These are phyloP conservation scores for Hippocampus barbouri DNA, from an alignment of 2,113 vertebrate genomes.

Conservation along the genomic window DNA sequence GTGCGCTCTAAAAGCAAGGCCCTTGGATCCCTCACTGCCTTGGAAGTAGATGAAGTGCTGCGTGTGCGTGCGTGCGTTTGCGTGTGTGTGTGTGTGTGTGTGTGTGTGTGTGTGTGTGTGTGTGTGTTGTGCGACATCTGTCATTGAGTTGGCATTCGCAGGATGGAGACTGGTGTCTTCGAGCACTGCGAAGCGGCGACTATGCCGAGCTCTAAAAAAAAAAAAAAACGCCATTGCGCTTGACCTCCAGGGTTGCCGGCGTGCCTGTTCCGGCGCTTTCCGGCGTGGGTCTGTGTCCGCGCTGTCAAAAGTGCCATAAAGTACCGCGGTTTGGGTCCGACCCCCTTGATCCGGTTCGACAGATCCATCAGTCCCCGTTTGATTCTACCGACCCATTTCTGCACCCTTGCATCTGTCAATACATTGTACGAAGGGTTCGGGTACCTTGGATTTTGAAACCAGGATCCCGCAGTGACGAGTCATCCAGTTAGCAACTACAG, in stretches of 20 bases:
- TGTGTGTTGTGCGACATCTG: constrained; percentile 52
- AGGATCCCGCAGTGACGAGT: too few relatives aligned
- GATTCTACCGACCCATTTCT: too few relatives aligned
- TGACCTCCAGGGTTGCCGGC: constrained; percentile 50
- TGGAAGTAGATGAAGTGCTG: constrained; percentile 61
- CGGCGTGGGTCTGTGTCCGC: not conserved
- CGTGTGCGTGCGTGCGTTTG: constrained; percentile 20
- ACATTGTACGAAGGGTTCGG: too few relatives aligned
- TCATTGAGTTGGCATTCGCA: constrained; percentile 58
- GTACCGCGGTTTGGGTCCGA: constrained; percentile 6
- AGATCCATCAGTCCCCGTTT: too few relatives aligned
- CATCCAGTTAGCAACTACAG: too few relatives aligned
- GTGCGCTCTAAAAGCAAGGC: constrained; percentile 68
- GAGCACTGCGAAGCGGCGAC: constrained; percentile 15
- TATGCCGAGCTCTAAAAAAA: constrained; percentile 43
- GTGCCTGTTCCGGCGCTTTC: constrained; percentile 23
- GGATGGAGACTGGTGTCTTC: constrained; percentile 40
- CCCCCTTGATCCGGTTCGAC: not conserved
- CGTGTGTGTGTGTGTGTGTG: constrained; percentile 32
- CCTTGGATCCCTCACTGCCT: constrained; percentile 47
- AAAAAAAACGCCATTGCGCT: constrained; percentile 19
- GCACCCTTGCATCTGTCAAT: too few relatives aligned
- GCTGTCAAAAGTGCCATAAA: not conserved
- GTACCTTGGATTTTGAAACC: too few relatives aligned
- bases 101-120: constrained; percentile 19